Base-by-base conservation (phyloP, 2,888 invertebrate species). In the Graphium colonna region DNA sequence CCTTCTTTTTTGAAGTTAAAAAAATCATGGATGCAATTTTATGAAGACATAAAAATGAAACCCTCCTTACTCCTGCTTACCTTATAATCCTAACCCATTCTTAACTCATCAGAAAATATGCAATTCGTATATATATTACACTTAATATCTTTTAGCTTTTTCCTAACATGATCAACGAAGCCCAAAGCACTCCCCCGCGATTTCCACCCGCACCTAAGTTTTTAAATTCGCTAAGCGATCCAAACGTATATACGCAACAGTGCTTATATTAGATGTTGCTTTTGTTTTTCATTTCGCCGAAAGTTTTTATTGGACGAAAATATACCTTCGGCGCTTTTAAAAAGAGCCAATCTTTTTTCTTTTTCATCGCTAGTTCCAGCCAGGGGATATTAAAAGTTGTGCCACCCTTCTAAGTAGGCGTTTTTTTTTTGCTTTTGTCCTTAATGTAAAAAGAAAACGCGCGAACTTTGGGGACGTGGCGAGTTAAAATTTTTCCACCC, bases 371-470 rank as follows among this genome's bases (percentile, higher is more conserved):
- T 52, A 61, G 63, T 60, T 60, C 49, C 60, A 58, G 51, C 54
- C 36, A 16, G 56, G 58, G 71, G 75, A 80, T 81, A 86, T 85
- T 84, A 83, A 83, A 85, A 86, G 82, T 86, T 83, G 71, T 58
- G 76, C 80, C 87, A 85, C 87, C 85, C 87, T 83, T 86, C 83
- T 85, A 82, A 87, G 86, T 84, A 84, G 79, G 67, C 72, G 72
- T 39, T 67, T 68, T 69, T 75, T 78, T 79, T 76, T 77, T 71
- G 69, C 76, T 77, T 86, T 79, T 79, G 75, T 81, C 77, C 78
- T 79, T 85, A 86, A 86, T 86, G 86, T 81, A 86, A 87, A 87
- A 87, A 86, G 85, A 84, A 87, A 86, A 84, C 82, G 78, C 80
- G 69, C 72, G 82, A 84, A 82, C 71, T 84, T 85, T 82, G 69